Evolutionary conservation across 2,888 invertebrate genomes (phyloP), one percentile per base, ranked within the genome.

Genomic region (Clunio marinus): DNA sequence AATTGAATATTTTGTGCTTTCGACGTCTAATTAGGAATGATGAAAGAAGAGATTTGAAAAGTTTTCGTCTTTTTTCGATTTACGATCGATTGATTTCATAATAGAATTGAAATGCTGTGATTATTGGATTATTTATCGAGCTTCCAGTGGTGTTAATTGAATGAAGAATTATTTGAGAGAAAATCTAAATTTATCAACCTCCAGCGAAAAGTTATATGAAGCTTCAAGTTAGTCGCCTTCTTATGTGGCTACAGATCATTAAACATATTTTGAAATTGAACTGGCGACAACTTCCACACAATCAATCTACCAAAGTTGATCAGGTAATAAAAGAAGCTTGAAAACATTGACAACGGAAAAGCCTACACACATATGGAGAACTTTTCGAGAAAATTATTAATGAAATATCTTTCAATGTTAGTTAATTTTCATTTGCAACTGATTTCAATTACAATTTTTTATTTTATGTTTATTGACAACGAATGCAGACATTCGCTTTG

Each of bases 361-460:
- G 10, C 51, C 51, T 51, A 51, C 51, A 20, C 51, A 20, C 51
- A 41, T n/a, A 15, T 15, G n/a, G 41, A 41, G 41, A n/a, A 15
- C 41, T 41, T 41, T 41, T 10, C 10, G 15, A n/a, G 17, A 17
- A 51, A 51, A 51, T 51, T 17, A 51, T 51, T 20, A 51, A 51
- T 51, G 51, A 51, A 51, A 17, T 8, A 20, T 51, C n/a, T 51
- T 41, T 51, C 51, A 17, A 8, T 51, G 17, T 17, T 51, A 51
- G 20, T 51, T 51, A 51, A 51, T 51, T 51, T 51, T 20, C 51
- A 51, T 51, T 51, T 51, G 51, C 51, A 51, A 51, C 20, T 51
- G 41, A 51, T 51, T 51, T 51, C 51, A 51, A 51, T 51, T 51
- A 51, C 32, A 32, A 32, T n/a, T n/a, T 51, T 51, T 51, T 51